phyloP scores from a whole-genome alignment of 2,113 vertebrate genomes.

The Notothenia rossii region DNA sequence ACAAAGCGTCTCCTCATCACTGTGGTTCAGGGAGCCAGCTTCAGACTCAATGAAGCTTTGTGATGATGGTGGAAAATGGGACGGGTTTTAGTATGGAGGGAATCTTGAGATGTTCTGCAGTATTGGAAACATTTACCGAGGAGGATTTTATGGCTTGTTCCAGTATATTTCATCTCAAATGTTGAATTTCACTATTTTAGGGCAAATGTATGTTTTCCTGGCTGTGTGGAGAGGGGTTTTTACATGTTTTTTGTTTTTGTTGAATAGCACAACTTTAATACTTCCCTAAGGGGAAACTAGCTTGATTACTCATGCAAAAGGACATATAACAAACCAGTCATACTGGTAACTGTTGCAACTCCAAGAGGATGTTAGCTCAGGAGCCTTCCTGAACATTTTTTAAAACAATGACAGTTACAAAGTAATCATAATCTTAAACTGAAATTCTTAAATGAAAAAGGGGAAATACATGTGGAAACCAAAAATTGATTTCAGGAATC shows the following conservation, averaged over 20 bases:
- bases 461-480: neutral
- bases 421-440: neutral
- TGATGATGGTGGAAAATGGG: too few species aligned
- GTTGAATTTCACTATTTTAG: neutral
- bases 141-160: neutral
- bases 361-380: neutral
- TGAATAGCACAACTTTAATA: neutral
- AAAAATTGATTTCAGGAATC: neutral
- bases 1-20: slow-evolving; percentile 29
- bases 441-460: neutral
- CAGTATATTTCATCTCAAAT: neutral
- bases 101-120: neutral
- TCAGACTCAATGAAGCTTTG: slow-evolving; percentile 14
- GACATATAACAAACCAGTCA: neutral
- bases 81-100: neutral
- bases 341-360: neutral
- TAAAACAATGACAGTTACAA: neutral
- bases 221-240: neutral
- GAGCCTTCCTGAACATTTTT: neutral
- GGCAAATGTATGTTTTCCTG: neutral
- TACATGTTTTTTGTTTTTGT: neutral
- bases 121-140: neutral
- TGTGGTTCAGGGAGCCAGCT: neutral
- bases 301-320: neutral
- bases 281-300: neutral